phyloP scores from a whole-genome alignment of 2,113 vertebrate species.

The Galbula dea region DNA sequence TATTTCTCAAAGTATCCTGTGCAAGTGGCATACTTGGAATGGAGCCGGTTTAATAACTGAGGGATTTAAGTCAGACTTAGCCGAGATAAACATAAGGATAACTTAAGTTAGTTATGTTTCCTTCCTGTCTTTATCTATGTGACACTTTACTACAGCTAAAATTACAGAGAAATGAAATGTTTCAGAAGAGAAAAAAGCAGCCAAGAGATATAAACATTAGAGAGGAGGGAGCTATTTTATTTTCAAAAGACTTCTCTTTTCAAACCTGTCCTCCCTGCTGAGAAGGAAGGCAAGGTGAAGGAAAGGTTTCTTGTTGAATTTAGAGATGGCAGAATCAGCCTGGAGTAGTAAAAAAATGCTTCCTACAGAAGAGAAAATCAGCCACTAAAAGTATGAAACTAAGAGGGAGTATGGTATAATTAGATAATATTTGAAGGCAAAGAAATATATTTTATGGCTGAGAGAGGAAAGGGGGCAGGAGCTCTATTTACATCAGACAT shows the following conservation, averaged over 20 bases:
- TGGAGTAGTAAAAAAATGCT: background rate
- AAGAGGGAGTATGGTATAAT: background rate
- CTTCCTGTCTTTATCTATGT: conserved; percentile 35
- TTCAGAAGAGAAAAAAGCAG: background rate
- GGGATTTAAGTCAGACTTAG: conserved; percentile 40
- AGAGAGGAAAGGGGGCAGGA: background rate
- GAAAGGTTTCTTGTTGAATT: background rate
- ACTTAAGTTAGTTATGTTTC: conserved; percentile 15
- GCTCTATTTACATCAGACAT: background rate
- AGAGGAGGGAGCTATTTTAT: background rate
- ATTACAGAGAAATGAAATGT: background rate
- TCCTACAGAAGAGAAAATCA: background rate
- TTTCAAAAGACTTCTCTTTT: background rate
- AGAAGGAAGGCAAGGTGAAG: background rate
- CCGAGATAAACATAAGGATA: conserved; percentile 26
- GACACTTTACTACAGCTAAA: background rate
- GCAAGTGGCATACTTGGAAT: conserved; percentile 46
- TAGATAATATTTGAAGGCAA: background rate
- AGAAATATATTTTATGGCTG: background rate
- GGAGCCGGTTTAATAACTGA: conserved; percentile 31
- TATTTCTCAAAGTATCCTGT: background rate
- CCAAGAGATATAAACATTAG: background rate
- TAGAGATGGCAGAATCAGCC: background rate
- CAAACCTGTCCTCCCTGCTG: background rate
- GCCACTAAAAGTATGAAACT: background rate